phyloP scores from a whole-genome alignment of 2,113 vertebrate species.

The Axis porcinus region DNA sequence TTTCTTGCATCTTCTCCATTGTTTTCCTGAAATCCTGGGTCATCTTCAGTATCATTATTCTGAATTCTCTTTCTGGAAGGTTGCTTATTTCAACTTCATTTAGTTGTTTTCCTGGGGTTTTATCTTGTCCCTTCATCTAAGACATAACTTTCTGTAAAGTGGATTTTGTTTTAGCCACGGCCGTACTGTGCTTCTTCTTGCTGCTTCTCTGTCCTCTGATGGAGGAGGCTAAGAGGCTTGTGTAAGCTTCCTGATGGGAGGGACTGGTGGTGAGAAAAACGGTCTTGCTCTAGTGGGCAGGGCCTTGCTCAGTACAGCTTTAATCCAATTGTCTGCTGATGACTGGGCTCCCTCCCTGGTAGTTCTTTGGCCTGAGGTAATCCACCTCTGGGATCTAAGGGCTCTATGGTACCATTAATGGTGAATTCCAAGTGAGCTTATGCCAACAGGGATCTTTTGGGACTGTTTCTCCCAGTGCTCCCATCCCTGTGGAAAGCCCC shows the following conservation, averaged over 20 bases:
- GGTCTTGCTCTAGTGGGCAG: background rate
- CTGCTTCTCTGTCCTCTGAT: background rate
- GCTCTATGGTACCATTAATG: background rate
- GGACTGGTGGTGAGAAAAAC: background rate
- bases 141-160: background rate
- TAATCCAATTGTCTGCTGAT: background rate
- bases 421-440: background rate
- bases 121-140: background rate
- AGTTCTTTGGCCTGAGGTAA: background rate
- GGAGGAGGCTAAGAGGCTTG: background rate
- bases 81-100: background rate
- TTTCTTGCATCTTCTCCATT: background rate
- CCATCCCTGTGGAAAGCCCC: too few species aligned
- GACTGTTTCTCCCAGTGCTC: background rate
- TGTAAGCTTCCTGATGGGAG: background rate
- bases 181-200: background rate
- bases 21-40: background rate
- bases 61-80: background rate
- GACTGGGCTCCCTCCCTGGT: background rate
- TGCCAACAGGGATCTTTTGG: rapidly evolving
- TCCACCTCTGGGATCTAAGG: background rate
- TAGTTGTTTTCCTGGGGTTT: background rate
- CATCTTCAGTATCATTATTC: background rate
- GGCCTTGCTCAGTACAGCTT: background rate
- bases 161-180: background rate